Base-by-base conservation (phyloP, 2,888 invertebrate species). In the Pomacea canaliculata region DNA sequence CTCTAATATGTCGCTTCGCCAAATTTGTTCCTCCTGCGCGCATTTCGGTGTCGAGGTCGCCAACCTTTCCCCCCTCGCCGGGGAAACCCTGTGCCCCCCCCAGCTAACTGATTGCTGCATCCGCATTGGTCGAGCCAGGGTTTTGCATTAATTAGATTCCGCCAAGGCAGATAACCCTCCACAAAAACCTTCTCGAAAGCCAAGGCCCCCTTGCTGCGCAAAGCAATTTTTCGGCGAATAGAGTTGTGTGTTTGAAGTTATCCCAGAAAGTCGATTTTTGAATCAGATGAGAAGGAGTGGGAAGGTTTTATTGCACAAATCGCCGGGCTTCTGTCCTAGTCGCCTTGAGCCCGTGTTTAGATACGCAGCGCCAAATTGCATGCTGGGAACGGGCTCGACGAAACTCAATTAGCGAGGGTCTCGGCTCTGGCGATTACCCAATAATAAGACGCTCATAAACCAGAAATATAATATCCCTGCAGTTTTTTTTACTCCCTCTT, bases 161-260 rank as follows among this genome's bases (percentile, higher is more conserved):
- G n/a, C 63, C 27, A n/a, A 16, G n/a, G 63, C 63, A 63, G 63
- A n/a, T 63, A 27, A 63, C 23, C 63, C 23, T 27, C 63, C 19
- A 19, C 63, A 63, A 63, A 63, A 63, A 27, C 23, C 63, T 10
- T 10, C 19, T 27, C n/a, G 16, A 63, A 63, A 63, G 27, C 23
- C 63, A 63, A 63, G n/a, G 23, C 23, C 27, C 27, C 27, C 63
- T 19, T 63, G 27, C 63, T 63, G 19, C 27, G 63, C 63, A 10
- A 74, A 69, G 74, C 74, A 74, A 74, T 74, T 74, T 74, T 69
- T 60, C 74, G 63, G 27, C 67, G 74, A 74, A 74, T 74, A 67
- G 62, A 59, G 59, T 48, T 69, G 60, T 59, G 74, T 74, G 74
- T 74, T 74, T 74, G 74, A 74, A 74, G 74, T 74, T 59, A 74